Evolutionary conservation across 2,797 vertebrate genomes (phyloP).

Genomic region (Mormyrus hasselquistii): DNA sequence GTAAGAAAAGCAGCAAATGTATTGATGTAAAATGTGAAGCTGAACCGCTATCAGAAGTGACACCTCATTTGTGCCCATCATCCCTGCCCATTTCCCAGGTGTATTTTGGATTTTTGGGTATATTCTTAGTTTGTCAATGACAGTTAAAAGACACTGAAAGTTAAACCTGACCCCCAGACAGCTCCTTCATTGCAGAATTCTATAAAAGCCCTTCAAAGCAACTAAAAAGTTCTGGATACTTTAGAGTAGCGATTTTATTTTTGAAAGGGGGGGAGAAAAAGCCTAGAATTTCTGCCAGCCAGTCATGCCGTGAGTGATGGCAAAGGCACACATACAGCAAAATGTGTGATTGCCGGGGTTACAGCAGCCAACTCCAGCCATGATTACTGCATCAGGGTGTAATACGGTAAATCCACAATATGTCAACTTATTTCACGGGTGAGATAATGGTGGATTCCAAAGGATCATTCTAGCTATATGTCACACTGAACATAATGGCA

Average conservation of each 20-base stretch:
- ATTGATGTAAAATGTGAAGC: neutral
- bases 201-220: neutral
- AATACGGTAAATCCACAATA: neutral
- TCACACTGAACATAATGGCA: neutral
- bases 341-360: constrained; percentile 40
- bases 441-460: neutral
- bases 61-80: neutral
- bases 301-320: constrained; percentile 45
- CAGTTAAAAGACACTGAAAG: constrained; percentile 16
- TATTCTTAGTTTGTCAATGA: neutral
- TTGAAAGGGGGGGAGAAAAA: constrained; percentile 39
- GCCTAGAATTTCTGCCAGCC: constrained; percentile 51
- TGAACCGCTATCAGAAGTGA: neutral
- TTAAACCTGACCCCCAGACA: neutral
- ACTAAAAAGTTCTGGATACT: constrained; percentile 4
- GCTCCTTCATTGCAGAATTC: neutral
- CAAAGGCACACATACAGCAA: constrained; percentile 66
- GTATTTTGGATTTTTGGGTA: neutral
- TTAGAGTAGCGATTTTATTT: constrained; percentile 27
- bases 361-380: constrained; percentile 39
- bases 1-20: constrained; percentile 3
- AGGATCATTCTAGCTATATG: neutral
- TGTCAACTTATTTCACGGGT: neutral
- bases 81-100: neutral
- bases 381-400: neutral